Percentiles rank a stretch among this genome's conserved stretches.
phyloP scores from a whole-genome alignment of 2,797 vertebrate genomes.

The Anguilla anguilla region DNA sequence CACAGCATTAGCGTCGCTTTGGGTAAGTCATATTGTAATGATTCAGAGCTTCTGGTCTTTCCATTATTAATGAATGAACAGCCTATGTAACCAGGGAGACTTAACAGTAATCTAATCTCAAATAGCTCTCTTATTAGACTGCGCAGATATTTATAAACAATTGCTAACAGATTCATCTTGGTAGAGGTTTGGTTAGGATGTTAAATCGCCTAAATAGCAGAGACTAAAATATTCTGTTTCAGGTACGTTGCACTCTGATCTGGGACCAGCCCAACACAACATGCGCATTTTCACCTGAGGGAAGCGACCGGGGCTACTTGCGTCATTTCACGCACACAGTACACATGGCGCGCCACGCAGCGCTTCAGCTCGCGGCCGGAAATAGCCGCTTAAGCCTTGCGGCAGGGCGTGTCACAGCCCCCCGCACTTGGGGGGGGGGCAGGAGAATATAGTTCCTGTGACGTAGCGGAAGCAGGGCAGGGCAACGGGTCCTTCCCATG shows the following conservation, averaged over 20 bases:
- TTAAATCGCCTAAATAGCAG: background rate
- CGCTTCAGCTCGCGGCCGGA: background rate
- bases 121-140: background rate
- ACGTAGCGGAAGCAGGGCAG: background rate
- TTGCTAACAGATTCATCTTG: background rate
- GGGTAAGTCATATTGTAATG: background rate
- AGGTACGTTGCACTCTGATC: background rate
- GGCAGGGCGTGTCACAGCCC: background rate
- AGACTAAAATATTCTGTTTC: background rate
- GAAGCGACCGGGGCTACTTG: background rate
- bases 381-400: conserved; percentile 3
- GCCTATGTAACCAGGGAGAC: background rate
- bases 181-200: background rate
- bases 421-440: background rate
- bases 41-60: background rate
- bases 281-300: background rate
- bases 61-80: background rate
- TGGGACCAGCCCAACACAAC: background rate
- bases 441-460: background rate
- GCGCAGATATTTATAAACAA: background rate
- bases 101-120: background rate
- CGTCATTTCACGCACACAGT: background rate
- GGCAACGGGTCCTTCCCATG: background rate
- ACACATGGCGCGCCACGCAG: background rate
- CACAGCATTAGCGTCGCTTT: background rate